Percentiles rank a stretch among this genome's conserved stretches.
Evolutionary conservation across 2,113 vertebrate species (phyloP).

Genomic region (Poeciliopsis prolifica): DNA sequence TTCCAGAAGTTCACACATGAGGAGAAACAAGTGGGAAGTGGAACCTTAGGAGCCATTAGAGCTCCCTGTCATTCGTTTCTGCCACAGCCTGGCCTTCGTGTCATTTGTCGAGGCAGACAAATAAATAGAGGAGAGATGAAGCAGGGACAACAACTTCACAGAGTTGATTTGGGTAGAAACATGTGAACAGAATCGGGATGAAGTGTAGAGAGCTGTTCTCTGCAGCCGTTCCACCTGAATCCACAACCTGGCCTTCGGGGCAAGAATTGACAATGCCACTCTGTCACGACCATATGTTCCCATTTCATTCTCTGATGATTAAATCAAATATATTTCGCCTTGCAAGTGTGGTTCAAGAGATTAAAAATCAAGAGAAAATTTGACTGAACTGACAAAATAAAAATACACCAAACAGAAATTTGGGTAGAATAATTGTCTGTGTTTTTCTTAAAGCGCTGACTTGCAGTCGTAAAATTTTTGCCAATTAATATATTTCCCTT

Average conservation of each 20-base stretch:
- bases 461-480: too few species aligned
- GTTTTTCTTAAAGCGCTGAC: too few species aligned
- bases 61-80: constrained; percentile 6
- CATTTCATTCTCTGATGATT: constrained; percentile 32
- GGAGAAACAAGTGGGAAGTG: constrained; percentile 6
- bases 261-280: constrained; percentile 63
- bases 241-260: constrained; percentile 39
- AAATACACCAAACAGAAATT: too few species aligned
- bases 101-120: constrained; percentile 11
- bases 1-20: not conserved
- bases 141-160: constrained; percentile 2
- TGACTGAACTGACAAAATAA: too few species aligned
- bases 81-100: constrained; percentile 28
- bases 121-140: constrained; percentile 8
- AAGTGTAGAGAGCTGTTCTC: constrained; percentile 35
- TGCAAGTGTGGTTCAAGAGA: too few species aligned
- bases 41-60: constrained; percentile 3
- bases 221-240: constrained; percentile 50
- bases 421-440: too few species aligned
- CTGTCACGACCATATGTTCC: constrained; percentile 58
- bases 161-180: constrained; percentile 13
- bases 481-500: too few species aligned
- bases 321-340: not conserved
- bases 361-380: too few species aligned
- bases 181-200: constrained; percentile 13